Evolutionary conservation across 2,888 invertebrate species (phyloP), one percentile per base, ranked within the genome.

Genomic region (Tenthredo notha): DNA sequence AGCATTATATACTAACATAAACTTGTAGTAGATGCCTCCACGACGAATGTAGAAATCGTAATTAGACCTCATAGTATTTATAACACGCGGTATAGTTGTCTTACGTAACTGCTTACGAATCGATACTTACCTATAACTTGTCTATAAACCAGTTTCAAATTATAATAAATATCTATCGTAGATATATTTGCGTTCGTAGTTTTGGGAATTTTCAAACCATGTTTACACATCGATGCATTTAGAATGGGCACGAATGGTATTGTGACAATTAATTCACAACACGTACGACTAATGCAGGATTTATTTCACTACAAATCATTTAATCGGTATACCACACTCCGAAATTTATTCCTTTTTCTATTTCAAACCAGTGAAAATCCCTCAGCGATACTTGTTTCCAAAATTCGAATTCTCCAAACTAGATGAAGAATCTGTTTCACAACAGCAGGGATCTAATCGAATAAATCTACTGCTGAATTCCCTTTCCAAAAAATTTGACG

Each of bases 401-500:
- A 77, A 54, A 50, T 40, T 77, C 15, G 50, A 77, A 54, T 40
- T 83, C 4, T 83, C 83, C 25, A 83, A 61, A 50, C 83, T 83
- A 12, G 83, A 83, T 0, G 67, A 67, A 47, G 83, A 83, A 29
- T 83, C 83, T 15, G 67, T 67, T 4, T 65, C 83, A 15, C 83
- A 83, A 67, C 18, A 65, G 61, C 87, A 87, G 29, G 86, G 77
- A 25, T 87, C 87, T 7, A 89, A 87, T 84, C 88, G 88, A 82
- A 88, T 86, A 85, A 90, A 90, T 88, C 90, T 89, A 72, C 88
- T 88, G 67, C 87, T 89, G 43, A 90, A 90, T 85, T 90, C 89
- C 33, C 87, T 86, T 65, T 89, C 89, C 33, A 89, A 85, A n/a
- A 43, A 84, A 3, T 86, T 78, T 3, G 89, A 89, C 1, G 88